Base-by-base conservation (phyloP, 2,888 invertebrate genomes). In the Steinernema carpocapsae region DNA sequence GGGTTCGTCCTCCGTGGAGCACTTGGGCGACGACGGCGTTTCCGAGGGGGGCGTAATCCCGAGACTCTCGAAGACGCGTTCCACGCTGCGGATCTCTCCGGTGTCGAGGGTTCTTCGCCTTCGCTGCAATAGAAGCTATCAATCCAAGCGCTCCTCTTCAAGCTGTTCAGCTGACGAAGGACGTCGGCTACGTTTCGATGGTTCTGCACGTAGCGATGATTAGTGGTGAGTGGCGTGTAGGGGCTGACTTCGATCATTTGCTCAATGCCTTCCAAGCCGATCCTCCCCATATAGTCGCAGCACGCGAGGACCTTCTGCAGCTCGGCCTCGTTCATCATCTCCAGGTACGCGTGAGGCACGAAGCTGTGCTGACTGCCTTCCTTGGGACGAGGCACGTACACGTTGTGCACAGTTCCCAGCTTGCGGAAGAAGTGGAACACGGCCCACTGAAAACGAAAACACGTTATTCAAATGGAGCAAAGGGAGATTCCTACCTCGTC, bases 191-290 rank as follows among this genome's bases (percentile, higher is more conserved):
- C 56, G 56, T 56, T 56, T 26, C 26, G 3, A 22, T 56, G 56
- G 2, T 22, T 10, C 17, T 56, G 56, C 4, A 26, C 26, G 56
- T 24, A 56, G 26, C 56, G 56, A 22, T 56, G 56, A 26, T 56
- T 56, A 2, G 14, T 14, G 26, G 56, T 56, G 10, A 56, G 22
- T 17, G 56, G 56, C 56, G 56, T 56, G 56, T 56, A 56, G 26
- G 56, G 56, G 56, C 56, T 56, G 26, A 56, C 56, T 56, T 56
- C 56, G 26, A 56, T 56, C 56, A 56, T 56, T 26, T 56, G 56
- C 22, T 56, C 56, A 26, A 56, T 56, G 22, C 56, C 56, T 12
- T 56, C 56, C 22, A 56, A 17, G 6, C 56, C 56, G 56, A 56
- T 56, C 12, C 56, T 22, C 12, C 56, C 56, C 56, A 56, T 56